Evolutionary conservation across 2,888 invertebrate genomes (phyloP).

Genomic region (Pristionchus entomophagus): DNA sequence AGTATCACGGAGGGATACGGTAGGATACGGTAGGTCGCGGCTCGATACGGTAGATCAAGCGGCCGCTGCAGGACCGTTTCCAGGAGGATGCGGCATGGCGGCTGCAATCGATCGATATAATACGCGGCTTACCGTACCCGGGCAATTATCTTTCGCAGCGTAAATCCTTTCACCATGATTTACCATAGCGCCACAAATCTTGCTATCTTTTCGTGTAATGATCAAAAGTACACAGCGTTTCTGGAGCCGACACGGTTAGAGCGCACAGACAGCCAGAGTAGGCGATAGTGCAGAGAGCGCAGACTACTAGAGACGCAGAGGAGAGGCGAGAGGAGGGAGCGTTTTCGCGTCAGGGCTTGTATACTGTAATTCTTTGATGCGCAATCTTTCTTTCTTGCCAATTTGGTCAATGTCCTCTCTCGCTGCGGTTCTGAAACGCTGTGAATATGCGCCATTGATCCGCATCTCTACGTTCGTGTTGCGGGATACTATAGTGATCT

Average conservation of each 20-base stretch:
- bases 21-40: not conserved
- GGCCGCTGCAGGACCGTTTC: not conserved
- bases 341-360: no score
- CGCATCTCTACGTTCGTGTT: no score
- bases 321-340: not conserved
- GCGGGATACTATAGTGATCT: no score
- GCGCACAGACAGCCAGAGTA: no score
- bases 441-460: no score
- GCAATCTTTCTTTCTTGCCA: no score
- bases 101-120: constrained; percentile 10
- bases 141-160: not conserved
- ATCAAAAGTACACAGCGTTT: not conserved
- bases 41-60: constrained; percentile 15
- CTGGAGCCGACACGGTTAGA: not conserved
- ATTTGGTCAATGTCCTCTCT: no score
- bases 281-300: no score
- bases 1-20: not conserved
- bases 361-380: no score
- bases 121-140: not conserved
- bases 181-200: not conserved
- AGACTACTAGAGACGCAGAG: no score
- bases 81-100: not conserved
- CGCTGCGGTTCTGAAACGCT: no score
- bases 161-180: not conserved
- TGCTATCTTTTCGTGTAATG: not conserved